phyloP scores from a whole-genome alignment of 2,888 invertebrate species.

The Acrocyrtus sp. region DNA sequence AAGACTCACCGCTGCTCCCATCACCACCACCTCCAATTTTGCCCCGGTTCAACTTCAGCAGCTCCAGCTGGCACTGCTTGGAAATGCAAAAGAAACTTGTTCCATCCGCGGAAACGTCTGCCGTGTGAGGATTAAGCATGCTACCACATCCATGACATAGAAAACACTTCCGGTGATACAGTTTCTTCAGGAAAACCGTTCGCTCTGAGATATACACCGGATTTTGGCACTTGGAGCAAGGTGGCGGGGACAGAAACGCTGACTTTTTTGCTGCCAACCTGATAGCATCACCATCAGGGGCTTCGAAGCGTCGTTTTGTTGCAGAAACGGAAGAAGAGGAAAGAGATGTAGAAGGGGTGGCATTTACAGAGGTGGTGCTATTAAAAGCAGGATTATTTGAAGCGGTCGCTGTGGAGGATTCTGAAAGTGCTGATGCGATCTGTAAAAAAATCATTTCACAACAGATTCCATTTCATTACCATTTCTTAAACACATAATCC shows the following conservation, averaged over 20 bases:
- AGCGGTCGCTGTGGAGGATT: too few species aligned
- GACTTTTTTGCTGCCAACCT: slow-evolving; percentile 42
- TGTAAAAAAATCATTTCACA: too few species aligned
- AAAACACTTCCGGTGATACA: slow-evolving; percentile 62
- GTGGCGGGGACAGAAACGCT: slow-evolving; percentile 47
- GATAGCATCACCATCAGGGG: neutral
- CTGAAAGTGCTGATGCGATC: slow-evolving; percentile 7
- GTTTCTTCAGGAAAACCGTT: slow-evolving; percentile 58
- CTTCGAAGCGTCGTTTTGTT: slow-evolving; percentile 27
- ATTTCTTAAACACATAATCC: too few species aligned
- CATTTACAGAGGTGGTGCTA: slow-evolving; percentile 9
- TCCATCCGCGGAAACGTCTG: slow-evolving; percentile 57
- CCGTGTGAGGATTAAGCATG: slow-evolving; percentile 60
- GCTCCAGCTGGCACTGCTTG: slow-evolving; percentile 55
- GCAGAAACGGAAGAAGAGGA: slow-evolving; percentile 29
- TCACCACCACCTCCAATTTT: slow-evolving; percentile 14
- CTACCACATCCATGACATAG: slow-evolving; percentile 57
- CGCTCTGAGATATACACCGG: slow-evolving; percentile 61
- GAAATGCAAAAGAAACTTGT: slow-evolving; percentile 56
- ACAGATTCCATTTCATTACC: too few species aligned
- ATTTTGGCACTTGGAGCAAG: slow-evolving; percentile 60
- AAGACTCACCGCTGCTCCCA: slow-evolving; percentile 23
- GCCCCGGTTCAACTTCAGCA: slow-evolving; percentile 45
- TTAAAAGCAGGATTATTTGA: slow-evolving; percentile 21
- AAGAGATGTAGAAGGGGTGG: slow-evolving; percentile 25